Evolutionary conservation across 2,797 vertebrate species (phyloP).

Genomic region (Sandelia bainsii): DNA sequence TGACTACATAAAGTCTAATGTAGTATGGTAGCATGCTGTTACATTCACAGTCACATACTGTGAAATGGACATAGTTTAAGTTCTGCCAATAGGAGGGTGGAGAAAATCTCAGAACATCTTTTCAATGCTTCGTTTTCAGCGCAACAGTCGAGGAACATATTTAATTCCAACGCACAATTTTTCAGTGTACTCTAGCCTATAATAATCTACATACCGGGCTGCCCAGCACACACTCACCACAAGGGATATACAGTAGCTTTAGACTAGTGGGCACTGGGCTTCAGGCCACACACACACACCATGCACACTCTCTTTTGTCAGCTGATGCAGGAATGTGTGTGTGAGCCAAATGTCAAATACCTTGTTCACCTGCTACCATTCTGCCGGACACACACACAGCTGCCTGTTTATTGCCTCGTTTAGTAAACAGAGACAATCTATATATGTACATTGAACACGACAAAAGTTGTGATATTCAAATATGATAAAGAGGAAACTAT

Average conservation of each 20-base stretch:
- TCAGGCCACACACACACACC: constrained; percentile 15
- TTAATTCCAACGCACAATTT: too few species aligned
- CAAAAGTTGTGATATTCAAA: neutral
- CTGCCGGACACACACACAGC: constrained; percentile 28
- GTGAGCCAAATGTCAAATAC: constrained; percentile 71
- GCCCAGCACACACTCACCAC: neutral
- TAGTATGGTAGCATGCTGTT: too few species aligned
- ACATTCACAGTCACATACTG: too few species aligned
- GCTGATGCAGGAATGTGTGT: constrained; percentile 73
- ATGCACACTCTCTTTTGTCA: constrained; percentile 64
- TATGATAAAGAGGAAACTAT: neutral
- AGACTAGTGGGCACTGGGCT: constrained; percentile 10
- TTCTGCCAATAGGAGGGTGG: neutral
- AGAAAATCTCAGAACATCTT: neutral
- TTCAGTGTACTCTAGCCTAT: too few species aligned
- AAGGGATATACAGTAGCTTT: constrained; percentile 3
- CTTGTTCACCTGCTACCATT: constrained; percentile 71
- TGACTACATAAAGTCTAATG: too few species aligned
- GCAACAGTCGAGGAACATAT: too few species aligned
- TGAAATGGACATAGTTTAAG: neutral
- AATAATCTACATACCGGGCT: neutral
- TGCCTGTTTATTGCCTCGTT: constrained; percentile 28
- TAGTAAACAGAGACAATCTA: constrained; percentile 12
- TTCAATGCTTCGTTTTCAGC: neutral
- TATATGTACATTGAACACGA: constrained; percentile 32